Base-by-base conservation (phyloP, 37 sponge, comb jelly and placozoan species). In the Ianthella basta region DNA sequence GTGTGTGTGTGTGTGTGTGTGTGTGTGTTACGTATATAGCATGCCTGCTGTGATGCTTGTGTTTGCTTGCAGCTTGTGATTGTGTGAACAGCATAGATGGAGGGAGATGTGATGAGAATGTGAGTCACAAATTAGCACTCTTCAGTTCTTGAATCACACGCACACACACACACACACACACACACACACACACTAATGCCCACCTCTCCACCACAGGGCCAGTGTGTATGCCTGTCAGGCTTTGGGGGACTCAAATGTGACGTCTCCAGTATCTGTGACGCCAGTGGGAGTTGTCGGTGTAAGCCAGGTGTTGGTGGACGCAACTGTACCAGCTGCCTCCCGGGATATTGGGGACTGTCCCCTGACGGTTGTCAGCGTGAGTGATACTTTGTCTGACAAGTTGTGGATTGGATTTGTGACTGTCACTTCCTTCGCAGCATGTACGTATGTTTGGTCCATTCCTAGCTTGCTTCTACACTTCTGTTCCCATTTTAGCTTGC, bases 241-340 rank as follows among this genome's bases (percentile, higher is more conserved):
- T 72, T 30, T 32, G 13, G 14, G 4, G 73, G 73, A 38, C 40
- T 38, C 32, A 72, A 72, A 30, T 72, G 73, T 33, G 14, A 23
- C 73, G 30, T 5, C 37, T 72, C 39, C 39, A 30, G 19, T 8
- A 72, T 30, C 37, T 72, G 73, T 72, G 30, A 23, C 41, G 30
- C 30, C 37, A 33, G 30, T 19, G 73, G 73, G 14, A 37, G 41
- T 21, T 72, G 73, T 30, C 16, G 8, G 13, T 72, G 73, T 19
- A 72, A 72, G 41, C 39, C 19, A 19, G 73, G 73, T 15, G 73
- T 72, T 20, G 41, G 40, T 10, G 73, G 73, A 19, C 73, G 36
- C 39, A 13, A 72, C 73, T 72, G 73, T 33, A 40, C 32, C 32
- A 38, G 20, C 73, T 72, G 73, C 30, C 37, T 8, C 37, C 40